phyloP scores from a whole-genome alignment of 1,140 invertebrate genomes.

The Triops cancriformis region DNA sequence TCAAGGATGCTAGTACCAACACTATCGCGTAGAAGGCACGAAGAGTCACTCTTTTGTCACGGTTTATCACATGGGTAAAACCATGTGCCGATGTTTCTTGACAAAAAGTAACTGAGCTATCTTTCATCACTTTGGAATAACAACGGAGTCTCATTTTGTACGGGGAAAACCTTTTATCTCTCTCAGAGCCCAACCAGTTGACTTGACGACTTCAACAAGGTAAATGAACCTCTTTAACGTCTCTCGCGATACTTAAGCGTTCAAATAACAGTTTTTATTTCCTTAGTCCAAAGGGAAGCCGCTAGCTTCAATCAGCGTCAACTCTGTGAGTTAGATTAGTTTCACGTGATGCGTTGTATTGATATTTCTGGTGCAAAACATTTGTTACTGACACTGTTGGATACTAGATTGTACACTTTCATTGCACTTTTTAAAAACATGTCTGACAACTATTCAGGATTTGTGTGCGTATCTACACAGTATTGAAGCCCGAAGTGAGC shows the following conservation, averaged over 20 bases:
- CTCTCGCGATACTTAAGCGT: too few relatives aligned
- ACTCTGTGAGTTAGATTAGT: too few relatives aligned
- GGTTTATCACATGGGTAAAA: constrained; percentile 10
- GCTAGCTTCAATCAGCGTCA: too few relatives aligned
- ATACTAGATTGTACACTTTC: too few relatives aligned
- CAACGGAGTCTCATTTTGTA: not conserved
- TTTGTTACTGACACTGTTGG: too few relatives aligned
- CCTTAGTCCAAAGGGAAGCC: too few relatives aligned
- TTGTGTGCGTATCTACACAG: not conserved
- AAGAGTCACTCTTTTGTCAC: not conserved
- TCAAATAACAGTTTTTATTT: too few relatives aligned
- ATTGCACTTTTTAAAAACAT: too few relatives aligned
- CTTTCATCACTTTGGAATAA: not conserved
- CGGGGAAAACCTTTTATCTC: not conserved
- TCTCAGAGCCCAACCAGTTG: not conserved
- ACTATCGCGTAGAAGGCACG: not conserved
- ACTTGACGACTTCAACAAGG: not conserved
- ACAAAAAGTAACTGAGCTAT: not conserved
- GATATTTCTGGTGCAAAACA: too few relatives aligned
- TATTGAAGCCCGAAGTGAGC: not conserved
- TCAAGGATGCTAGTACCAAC: not conserved
- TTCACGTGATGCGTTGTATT: too few relatives aligned
- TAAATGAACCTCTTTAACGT: not conserved
- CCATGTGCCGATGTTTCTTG: not conserved
- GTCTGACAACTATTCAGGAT: too few relatives aligned